A percentile compares a stretch with the other conserved stretches of the same genome.
Conservation (phyloP, 1,140 invertebrate genomes). For the Saccostrea cuccullata region DNA sequence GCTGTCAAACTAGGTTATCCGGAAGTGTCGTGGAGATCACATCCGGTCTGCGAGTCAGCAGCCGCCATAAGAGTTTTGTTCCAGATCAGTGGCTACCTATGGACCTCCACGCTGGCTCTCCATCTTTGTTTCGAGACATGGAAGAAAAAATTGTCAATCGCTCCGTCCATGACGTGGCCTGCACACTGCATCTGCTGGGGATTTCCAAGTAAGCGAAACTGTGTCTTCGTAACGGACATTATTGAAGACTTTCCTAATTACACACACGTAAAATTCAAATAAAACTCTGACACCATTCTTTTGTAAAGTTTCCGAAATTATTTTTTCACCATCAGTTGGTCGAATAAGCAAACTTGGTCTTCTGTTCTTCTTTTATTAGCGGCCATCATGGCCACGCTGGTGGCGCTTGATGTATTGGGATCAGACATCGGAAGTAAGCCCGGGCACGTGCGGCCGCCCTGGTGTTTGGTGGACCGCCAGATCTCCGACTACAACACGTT, state of each 20-base stretch:
- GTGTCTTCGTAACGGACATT: not conserved
- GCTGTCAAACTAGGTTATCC: conserved; percentile 19
- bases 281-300: no score
- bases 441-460: conserved; percentile 56
- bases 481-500: conserved; percentile 58
- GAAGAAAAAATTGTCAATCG: conserved; percentile 46
- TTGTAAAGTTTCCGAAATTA: no score
- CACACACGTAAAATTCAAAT: no score
- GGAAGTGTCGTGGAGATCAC: conserved; percentile 16
- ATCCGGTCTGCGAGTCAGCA: conserved; percentile 56
- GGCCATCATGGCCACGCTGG: conserved; percentile 54
- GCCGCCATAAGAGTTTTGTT: conserved; percentile 57
- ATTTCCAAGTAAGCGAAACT: conserved; percentile 61
- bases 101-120: conserved; percentile 64
- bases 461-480: conserved; percentile 63
- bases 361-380: conserved; percentile 44
- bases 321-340: no score
- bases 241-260: not conserved
- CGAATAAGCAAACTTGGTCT: no score
- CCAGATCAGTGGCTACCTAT: conserved; percentile 59
- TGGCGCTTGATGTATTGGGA: conserved; percentile 59
- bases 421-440: conserved; percentile 56
- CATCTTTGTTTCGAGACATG: conserved; percentile 65
- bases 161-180: conserved; percentile 52
- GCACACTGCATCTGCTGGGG: conserved; percentile 68